Evolutionary conservation across 2,888 invertebrate species (phyloP).

Genomic region (Caenorhabditis sp.): DNA sequence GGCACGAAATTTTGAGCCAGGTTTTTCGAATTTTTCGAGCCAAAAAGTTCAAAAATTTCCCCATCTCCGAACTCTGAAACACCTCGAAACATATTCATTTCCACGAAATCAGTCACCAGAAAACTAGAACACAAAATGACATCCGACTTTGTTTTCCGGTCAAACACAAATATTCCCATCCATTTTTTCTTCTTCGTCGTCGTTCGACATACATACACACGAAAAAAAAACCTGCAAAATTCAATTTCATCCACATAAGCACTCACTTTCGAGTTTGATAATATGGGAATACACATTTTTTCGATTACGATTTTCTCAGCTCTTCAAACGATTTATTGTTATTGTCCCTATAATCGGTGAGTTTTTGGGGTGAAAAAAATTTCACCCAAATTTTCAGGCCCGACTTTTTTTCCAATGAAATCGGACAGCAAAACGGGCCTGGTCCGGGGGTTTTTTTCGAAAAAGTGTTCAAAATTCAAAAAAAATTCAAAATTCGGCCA

Average conservation of each 20-base stretch:
- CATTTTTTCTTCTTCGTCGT: background rate
- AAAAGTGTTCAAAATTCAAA: too few species aligned
- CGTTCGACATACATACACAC: too few species aligned
- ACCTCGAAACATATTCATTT: too few species aligned
- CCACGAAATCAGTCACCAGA: background rate
- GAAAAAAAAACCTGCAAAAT: background rate
- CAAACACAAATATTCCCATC: background rate
- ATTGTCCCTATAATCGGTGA: background rate
- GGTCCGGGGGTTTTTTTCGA: too few species aligned
- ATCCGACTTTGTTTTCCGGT: background rate
- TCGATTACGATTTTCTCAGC: background rate
- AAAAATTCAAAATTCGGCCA: too few species aligned
- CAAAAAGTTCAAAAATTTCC: too few species aligned
- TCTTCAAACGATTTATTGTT: background rate
- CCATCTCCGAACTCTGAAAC: too few species aligned
- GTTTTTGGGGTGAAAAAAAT: background rate
- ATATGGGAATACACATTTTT: background rate
- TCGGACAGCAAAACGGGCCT: too few species aligned
- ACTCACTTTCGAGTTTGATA: background rate
- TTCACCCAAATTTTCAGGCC: too few species aligned
- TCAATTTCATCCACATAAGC: background rate
- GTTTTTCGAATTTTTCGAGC: too few species aligned
- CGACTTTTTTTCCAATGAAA: too few species aligned
- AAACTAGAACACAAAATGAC: background rate
- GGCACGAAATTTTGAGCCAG: too few species aligned